A percentile compares a stretch with the other conserved stretches of the same genome.
phyloP scores from a whole-genome alignment of 2,888 invertebrate species.

The Sepiola atlantica region DNA sequence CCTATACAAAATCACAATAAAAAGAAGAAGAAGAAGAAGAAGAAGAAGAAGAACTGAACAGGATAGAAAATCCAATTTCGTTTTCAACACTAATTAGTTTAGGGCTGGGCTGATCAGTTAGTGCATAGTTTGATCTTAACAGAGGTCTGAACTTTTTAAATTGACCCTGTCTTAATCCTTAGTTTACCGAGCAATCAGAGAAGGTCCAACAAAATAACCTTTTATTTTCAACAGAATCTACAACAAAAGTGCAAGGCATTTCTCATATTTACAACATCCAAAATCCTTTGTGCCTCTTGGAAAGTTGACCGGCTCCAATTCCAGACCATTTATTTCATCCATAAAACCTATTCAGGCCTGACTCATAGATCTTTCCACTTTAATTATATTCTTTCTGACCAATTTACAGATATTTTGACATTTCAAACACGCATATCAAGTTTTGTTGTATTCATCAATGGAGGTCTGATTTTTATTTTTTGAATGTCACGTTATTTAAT shows the following conservation, averaged over 20 bases:
- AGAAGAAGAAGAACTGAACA: no score
- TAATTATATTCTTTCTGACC: neutral
- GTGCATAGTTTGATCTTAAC: no score
- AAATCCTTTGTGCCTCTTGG: neutral
- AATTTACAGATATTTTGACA: constrained; percentile 4
- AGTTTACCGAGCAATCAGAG: neutral
- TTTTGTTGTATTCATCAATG: neutral
- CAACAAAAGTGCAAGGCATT: neutral
- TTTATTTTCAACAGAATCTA: neutral
- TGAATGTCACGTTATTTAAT: neutral
- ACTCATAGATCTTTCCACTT: neutral
- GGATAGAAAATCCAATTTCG: no score
- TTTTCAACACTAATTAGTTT: no score
- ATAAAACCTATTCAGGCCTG: neutral
- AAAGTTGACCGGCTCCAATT: neutral
- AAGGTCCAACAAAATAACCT: neutral
- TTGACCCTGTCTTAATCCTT: neutral
- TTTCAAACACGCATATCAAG: neutral
- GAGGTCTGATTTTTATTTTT: neutral
- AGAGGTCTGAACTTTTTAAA: no score
- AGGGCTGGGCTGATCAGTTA: no score
- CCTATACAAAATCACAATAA: no score
- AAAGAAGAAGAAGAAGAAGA: no score
- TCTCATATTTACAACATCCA: neutral
- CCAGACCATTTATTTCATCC: neutral